phyloP scores from a whole-genome alignment of 1,140 invertebrate species.

The Chrysomallon squamiferum region DNA sequence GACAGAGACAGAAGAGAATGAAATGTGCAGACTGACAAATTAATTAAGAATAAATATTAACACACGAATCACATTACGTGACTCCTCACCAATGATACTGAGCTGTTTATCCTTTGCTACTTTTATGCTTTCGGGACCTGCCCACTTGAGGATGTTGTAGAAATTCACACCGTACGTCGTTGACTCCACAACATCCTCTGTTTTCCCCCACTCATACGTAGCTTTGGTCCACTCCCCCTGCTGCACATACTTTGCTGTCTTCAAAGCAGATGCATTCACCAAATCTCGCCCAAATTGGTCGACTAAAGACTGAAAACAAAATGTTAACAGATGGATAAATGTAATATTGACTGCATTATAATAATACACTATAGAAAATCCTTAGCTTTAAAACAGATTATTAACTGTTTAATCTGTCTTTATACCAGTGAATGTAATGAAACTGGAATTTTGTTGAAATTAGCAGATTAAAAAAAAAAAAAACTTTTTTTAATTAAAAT shows the following conservation, averaged over 20 bases:
- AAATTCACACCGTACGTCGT: slow-evolving; percentile 47
- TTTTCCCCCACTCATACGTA: slow-evolving; percentile 30
- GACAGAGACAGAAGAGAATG: too few relatives aligned
- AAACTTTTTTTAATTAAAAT: too few relatives aligned
- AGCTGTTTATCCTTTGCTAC: not conserved
- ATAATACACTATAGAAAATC: slow-evolving; percentile 5
- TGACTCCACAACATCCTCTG: slow-evolving; percentile 34
- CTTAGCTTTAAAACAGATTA: too few relatives aligned
- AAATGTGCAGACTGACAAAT: too few relatives aligned
- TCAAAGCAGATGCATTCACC: slow-evolving; percentile 60
- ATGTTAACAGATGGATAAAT: slow-evolving; percentile 53
- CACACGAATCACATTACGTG: too few relatives aligned
- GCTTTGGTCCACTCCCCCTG: slow-evolving; percentile 35
- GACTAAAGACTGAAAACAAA: slow-evolving; percentile 67
- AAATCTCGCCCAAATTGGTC: slow-evolving; percentile 60
- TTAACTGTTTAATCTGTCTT: too few relatives aligned
- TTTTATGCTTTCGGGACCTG: slow-evolving; percentile 9
- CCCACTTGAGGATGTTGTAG: slow-evolving; percentile 53
- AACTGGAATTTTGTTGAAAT: too few relatives aligned
- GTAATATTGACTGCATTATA: not conserved
- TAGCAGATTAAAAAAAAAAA: too few relatives aligned
- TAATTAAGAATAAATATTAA: too few relatives aligned
- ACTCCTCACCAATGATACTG: not conserved
- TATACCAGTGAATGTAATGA: too few relatives aligned
- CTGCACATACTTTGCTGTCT: slow-evolving; percentile 30